Evolutionary conservation across 2,888 invertebrate species (phyloP).

Genomic region (Agrochola litura): DNA sequence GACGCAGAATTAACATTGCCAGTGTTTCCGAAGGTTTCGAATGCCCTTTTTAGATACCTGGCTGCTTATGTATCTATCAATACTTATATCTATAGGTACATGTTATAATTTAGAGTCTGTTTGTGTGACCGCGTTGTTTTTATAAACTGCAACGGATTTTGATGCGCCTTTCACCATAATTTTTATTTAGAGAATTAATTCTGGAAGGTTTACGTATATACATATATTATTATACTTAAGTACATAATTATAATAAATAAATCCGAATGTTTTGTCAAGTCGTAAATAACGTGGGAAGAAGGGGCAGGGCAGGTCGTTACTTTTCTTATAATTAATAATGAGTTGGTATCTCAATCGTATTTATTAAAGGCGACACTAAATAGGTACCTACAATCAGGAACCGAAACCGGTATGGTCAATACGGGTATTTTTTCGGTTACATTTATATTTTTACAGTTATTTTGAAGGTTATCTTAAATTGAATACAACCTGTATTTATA

Average conservation of each 20-base stretch:
- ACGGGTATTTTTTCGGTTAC: no score
- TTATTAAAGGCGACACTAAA: not conserved
- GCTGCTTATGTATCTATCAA: not conserved
- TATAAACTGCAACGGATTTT: not conserved
- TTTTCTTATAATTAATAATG: constrained; percentile 1
- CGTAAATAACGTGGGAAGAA: not conserved
- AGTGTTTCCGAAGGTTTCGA: not conserved
- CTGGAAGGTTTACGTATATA: no score
- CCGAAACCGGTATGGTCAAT: no score
- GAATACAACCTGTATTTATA: no score
- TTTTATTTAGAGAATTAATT: not conserved
- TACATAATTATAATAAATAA: not conserved
- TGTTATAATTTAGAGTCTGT: no score
- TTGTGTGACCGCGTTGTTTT: not conserved
- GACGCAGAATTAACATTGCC: not conserved
- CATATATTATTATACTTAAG: no score
- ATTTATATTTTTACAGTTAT: no score
- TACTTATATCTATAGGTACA: not conserved
- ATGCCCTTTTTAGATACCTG: not conserved
- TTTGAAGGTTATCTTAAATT: no score
- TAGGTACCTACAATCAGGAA: no score
- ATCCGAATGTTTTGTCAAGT: not conserved
- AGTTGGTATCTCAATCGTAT: not conserved
- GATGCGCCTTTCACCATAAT: not conserved
- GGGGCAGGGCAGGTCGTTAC: no score